phyloP scores from a whole-genome alignment of 2,113 vertebrate genomes.

The Tinamus guttatus region DNA sequence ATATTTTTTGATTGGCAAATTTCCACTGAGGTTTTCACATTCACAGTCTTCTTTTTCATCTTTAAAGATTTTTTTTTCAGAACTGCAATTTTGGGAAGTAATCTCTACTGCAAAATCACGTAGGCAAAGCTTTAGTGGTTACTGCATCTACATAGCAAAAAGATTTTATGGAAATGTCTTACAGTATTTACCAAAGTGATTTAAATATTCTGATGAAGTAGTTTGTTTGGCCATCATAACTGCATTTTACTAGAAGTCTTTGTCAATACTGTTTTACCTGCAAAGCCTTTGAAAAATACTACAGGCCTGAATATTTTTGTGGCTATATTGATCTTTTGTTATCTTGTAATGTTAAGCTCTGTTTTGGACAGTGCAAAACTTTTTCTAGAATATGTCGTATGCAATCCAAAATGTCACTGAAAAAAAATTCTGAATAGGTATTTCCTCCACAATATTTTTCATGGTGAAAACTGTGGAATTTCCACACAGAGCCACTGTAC shows the following conservation, averaged over 20 bases:
- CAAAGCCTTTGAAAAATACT: neutral
- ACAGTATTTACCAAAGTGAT: neutral
- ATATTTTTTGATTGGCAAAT: neutral
- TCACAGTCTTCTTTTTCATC: neutral
- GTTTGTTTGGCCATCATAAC: neutral
- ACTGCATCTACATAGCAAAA: neutral
- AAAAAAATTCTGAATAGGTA: neutral
- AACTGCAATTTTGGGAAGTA: neutral
- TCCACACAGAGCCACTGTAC: neutral
- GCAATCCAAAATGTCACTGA: neutral
- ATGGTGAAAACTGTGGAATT: neutral
- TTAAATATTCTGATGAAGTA: neutral
- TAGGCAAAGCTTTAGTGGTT: neutral
- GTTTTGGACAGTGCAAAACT: neutral
- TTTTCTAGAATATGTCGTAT: neutral
- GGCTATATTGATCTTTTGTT: neutral
- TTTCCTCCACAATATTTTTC: neutral
- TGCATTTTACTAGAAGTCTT: neutral
- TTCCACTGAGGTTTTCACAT: neutral
- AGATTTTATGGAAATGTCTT: neutral
- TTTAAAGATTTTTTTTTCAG: neutral
- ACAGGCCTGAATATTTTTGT: neutral
- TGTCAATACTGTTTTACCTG: neutral
- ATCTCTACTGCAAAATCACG: neutral
- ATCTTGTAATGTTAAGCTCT: neutral